phyloP scores from a whole-genome alignment of 1,140 invertebrate genomes.

The Hypothenemus hampei region DNA sequence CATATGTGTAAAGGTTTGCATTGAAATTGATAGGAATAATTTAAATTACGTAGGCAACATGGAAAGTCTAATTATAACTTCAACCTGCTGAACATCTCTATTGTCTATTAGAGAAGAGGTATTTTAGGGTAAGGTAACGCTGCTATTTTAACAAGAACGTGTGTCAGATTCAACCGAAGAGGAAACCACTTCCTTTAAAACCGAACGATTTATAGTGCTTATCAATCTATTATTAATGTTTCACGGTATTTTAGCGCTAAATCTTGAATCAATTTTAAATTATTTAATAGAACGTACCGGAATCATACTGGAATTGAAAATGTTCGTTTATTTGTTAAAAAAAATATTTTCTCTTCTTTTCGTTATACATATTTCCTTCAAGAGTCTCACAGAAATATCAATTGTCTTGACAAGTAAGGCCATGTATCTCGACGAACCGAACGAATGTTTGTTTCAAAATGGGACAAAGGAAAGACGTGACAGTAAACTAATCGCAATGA shows the following conservation, averaged over 20 bases:
- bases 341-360: too few species aligned
- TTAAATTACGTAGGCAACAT: too few species aligned
- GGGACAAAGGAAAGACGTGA: not conserved
- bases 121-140: not conserved
- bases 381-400: too few species aligned
- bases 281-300: not conserved
- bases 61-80: too few species aligned
- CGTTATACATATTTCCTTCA: too few species aligned
- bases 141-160: conserved; percentile 3
- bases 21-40: too few species aligned
- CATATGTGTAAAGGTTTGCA: too few species aligned
- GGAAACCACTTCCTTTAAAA: conserved; percentile 15
- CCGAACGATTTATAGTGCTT: conserved; percentile 11
- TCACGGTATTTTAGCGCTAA: conserved; percentile 1
- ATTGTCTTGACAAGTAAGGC: not conserved
- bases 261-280: not conserved
- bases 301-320: too few species aligned
- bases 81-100: not conserved
- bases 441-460: not conserved
- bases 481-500: not conserved
- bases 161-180: conserved; percentile 10
- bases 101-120: not conserved
- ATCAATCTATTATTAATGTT: conserved; percentile 17
- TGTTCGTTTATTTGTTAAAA: too few species aligned
- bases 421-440: not conserved